Base-by-base conservation (phyloP, 2,113 vertebrate species). In the Rhinoptilus africanus region DNA sequence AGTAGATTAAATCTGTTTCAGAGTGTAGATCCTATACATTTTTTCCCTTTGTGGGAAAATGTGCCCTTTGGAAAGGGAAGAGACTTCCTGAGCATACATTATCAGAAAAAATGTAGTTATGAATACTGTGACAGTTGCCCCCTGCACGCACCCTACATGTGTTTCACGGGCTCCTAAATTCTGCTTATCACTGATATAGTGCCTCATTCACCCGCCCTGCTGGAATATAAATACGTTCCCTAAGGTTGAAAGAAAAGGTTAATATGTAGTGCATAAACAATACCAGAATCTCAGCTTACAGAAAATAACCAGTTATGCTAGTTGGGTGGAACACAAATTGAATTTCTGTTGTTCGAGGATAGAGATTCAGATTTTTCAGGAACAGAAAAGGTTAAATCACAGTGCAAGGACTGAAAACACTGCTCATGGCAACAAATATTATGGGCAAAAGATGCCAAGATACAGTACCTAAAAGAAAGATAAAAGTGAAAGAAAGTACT, bases 191-290 rank as follows among this genome's bases (percentile, higher is more conserved):
- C 37, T 88, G 26, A 83, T 76, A 72, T 22, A 76, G 26, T 21
- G 37, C 20, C 48, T 95, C 39, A 47, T 78, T 87, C 66, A 79
- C 48, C 30, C 1, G 1, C 62, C 68, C 28, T 89, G 43, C 30
- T 85, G 47, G 27, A 81, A 85, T 35, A 81, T 48, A 92, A 94
- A 81, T 77, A 81, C 77, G 24, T 59, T 71, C 35, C 66, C 69
- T 50, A 26, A 8, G 26, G 53, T 43, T 89, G 69, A 95, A 91
- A 69, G 47, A 76, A 89, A 79, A 94, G 56, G 43, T 93, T 94
- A 94, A 95, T 92, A 82, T 56, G 28, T 28, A 88, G 73, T 86
- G n/a, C 51, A 75, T 47, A 69, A 88, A 77, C 37, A 81, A 85
- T 51, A 88, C 2, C 32, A 89, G 80, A 73, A 86, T 21, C n/a